Conservation (phyloP, 2,797 vertebrate genomes). For the Chaunax sp. region DNA sequence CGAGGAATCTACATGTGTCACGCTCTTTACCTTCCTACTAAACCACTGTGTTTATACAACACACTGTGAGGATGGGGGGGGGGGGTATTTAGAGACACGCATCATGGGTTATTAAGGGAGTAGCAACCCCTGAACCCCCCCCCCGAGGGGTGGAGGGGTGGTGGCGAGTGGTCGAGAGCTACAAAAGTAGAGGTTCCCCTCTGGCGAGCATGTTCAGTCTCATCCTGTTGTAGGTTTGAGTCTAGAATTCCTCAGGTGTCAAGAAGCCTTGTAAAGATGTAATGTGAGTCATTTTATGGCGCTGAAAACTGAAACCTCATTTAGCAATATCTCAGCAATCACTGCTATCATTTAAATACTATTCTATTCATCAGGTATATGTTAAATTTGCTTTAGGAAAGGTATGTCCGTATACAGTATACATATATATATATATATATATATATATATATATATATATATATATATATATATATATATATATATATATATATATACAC, state of each 20-base stretch:
- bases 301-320: constrained; percentile 50
- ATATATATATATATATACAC: too few species aligned
- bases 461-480: too few species aligned
- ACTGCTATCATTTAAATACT: not conserved
- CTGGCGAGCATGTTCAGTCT: constrained; percentile 47
- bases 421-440: too few species aligned
- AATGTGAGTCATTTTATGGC: constrained; percentile 49
- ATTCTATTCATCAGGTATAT: not conserved
- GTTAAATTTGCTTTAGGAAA: not conserved
- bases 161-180: not conserved
- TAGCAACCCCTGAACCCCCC: constrained; percentile 52
- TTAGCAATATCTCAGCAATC: constrained; percentile 18
- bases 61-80: constrained; percentile 38
- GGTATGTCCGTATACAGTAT: too few species aligned
- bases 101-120: constrained; percentile 60
- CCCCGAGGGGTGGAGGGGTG: constrained; percentile 14
- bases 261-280: constrained; percentile 52
- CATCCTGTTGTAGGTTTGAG: constrained; percentile 30
- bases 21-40: constrained; percentile 58
- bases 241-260: constrained; percentile 53
- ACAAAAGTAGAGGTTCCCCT: constrained; percentile 45
- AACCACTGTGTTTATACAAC: constrained; percentile 65
- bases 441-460: too few species aligned
- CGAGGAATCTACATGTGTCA: constrained; percentile 48
- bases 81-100: constrained; percentile 51